Evolutionary conservation across 2,888 invertebrate species (phyloP), one percentile per base, ranked within the genome.

Genomic region (Lamproptera curius): DNA sequence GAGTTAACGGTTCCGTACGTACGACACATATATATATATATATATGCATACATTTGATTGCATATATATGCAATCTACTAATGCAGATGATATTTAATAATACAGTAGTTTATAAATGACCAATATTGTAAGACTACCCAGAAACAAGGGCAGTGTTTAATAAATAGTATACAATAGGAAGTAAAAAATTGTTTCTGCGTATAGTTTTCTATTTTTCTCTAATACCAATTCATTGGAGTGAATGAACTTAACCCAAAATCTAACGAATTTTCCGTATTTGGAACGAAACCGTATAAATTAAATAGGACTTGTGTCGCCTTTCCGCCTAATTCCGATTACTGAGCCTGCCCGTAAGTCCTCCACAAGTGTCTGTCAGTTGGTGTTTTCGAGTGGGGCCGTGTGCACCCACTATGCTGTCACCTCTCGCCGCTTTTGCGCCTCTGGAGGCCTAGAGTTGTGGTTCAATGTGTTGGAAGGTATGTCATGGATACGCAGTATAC

Each of bases 201-300:
- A n/a, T 2, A 31, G 13, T n/a, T 11, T 31, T 2, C 11, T 11
- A n/a, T 31, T 28, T 9, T 10, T n/a, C n/a, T 11, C n/a, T 31
- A n/a, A 11, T 31, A 31, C n/a, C n/a, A 4, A 31, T 31, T 11
- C 31, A 31, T 1, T 31, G 11, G 31, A 31, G 44, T 33, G 38
- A 16, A 13, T 17, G 33, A 38, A 31, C 16, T 44, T 48, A 43
- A 40, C 39, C 28, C 39, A 39, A 48, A 49, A 49, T 16, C 17
- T 10, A n/a, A 16, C 26, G 13, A 8, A 26, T 38, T 37, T n/a
- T 28, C 20, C 34, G 42, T 34, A 43, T 38, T 9, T 34, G 42
- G 34, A 39, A 26, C 36, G 54, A 54, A 54, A 46, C 54, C 54
- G 50, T 54, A 54, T 35, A 50, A 54, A 54, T 44, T 39, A 49